These are phyloP conservation scores for Eubasilissa regina DNA, from an alignment of 1,140 invertebrate genomes.

Conservation along the genomic window DNA sequence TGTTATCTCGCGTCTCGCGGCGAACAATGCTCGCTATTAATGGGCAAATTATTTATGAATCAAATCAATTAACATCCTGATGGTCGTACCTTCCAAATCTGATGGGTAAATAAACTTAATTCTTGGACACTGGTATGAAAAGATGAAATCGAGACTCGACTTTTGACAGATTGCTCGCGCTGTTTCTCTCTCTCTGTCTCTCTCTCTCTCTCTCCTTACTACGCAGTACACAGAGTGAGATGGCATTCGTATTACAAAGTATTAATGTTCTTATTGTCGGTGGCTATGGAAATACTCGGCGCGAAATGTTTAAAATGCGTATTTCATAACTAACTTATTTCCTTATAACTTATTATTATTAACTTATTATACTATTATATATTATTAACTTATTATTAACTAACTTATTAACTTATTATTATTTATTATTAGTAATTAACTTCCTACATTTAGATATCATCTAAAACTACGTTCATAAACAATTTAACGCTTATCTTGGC, in stretches of 20 bases:
- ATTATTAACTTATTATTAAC: too few relatives aligned
- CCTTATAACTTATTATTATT: too few relatives aligned
- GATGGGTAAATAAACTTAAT: slow-evolving; percentile 37
- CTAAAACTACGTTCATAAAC: too few relatives aligned
- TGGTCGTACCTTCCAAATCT: not conserved
- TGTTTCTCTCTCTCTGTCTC: not conserved
- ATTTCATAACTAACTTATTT: too few relatives aligned
- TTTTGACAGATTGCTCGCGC: slow-evolving; percentile 30
- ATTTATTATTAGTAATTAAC: too few relatives aligned
- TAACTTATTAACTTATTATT: too few relatives aligned
- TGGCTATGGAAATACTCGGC: slow-evolving; percentile 17
- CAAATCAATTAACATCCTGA: slow-evolving; percentile 3
- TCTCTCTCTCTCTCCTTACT: slow-evolving; percentile 4
- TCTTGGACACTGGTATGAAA: not conserved
- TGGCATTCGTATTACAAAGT: not conserved
- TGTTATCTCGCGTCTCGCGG: slow-evolving; percentile 64
- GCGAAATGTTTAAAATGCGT: slow-evolving; percentile 22
- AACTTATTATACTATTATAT: too few relatives aligned
- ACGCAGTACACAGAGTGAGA: slow-evolving; percentile 7
- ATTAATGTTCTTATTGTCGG: not conserved
- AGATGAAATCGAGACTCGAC: slow-evolving; percentile 7
- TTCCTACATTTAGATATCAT: too few relatives aligned
- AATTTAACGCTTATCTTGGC: too few relatives aligned
- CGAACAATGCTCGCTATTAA: slow-evolving; percentile 13
- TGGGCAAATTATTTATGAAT: slow-evolving; percentile 15